These are phyloP conservation scores for Amiota communis DNA, from an alignment of 2,888 invertebrate species.

Conservation along the genomic window DNA sequence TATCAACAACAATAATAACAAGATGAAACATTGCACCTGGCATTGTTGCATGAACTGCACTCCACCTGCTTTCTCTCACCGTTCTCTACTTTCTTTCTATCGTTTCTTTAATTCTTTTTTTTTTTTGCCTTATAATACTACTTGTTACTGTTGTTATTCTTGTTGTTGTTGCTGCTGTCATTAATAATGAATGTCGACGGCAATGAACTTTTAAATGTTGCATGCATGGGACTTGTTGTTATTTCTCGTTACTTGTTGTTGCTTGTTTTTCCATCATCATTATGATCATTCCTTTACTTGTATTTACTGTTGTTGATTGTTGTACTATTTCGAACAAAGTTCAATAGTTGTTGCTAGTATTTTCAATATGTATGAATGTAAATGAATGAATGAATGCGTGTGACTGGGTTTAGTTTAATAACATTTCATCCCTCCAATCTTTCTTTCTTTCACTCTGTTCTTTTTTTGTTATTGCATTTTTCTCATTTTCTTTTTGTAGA, in stretches of 20 bases:
- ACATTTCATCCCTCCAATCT: too few relatives aligned
- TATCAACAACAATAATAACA: slow-evolving; percentile 32
- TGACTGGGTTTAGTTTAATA: too few relatives aligned
- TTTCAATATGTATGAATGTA: too few relatives aligned
- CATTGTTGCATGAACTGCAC: slow-evolving; percentile 37
- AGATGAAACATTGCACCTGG: slow-evolving; percentile 40
- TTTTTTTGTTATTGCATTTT: too few relatives aligned
- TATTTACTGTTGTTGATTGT: slow-evolving; percentile 33
- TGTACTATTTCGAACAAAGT: too few relatives aligned
- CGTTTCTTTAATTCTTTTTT: background rate
- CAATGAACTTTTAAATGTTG: slow-evolving; percentile 73
- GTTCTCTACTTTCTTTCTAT: background rate
- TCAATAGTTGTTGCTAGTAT: too few relatives aligned
- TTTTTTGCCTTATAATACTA: slow-evolving; percentile 30
- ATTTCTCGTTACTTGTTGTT: slow-evolving; percentile 28
- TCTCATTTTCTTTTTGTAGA: background rate
- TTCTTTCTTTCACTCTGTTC: too few relatives aligned
- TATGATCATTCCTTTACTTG: slow-evolving; percentile 29
- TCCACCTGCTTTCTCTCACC: background rate
- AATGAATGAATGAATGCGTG: too few relatives aligned
- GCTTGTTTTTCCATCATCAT: background rate
- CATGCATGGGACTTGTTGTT: slow-evolving; percentile 55
- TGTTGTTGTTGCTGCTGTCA: slow-evolving; percentile 55
- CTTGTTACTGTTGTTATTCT: slow-evolving; percentile 30
- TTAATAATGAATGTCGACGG: slow-evolving; percentile 72